Percentiles rank a stretch among this genome's conserved stretches.
Conservation (phyloP, 2,797 vertebrate genomes). For the Thamnophis elegans region DNA sequence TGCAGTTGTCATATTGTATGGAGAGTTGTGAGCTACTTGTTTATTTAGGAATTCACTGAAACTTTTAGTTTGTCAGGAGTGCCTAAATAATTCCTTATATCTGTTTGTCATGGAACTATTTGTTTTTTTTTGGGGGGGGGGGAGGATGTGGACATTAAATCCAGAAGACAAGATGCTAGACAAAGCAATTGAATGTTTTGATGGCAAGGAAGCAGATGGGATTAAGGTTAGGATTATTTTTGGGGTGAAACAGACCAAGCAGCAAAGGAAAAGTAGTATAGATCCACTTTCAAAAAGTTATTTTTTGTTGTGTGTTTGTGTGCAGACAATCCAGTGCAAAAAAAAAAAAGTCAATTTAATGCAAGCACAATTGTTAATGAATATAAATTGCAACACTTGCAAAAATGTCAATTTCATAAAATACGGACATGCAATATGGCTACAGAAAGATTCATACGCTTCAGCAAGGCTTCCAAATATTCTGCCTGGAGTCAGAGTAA, state of each 20-base stretch:
- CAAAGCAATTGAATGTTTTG: neutral
- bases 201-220: neutral
- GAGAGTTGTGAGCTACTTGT: neutral
- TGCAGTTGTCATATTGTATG: neutral
- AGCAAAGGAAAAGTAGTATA: neutral
- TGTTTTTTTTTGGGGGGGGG: fast-evolving
- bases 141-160: neutral
- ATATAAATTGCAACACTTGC: neutral
- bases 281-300: neutral
- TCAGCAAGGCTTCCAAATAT: neutral
- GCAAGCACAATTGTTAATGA: neutral
- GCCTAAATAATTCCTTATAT: neutral
- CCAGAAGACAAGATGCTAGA: neutral
- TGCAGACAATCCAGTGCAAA: neutral
- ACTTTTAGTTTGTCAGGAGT: neutral
- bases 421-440: neutral
- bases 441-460: neutral
- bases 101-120: neutral
- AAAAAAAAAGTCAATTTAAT: neutral
- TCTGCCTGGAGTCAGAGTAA: no score
- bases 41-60: neutral
- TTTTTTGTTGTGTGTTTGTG: neutral
- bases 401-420: neutral
- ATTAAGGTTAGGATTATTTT: neutral
- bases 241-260: neutral